Percentiles rank a stretch among this genome's conserved stretches.
phyloP scores from a whole-genome alignment of 2,888 invertebrate genomes.

The Deroplatys truncata region DNA sequence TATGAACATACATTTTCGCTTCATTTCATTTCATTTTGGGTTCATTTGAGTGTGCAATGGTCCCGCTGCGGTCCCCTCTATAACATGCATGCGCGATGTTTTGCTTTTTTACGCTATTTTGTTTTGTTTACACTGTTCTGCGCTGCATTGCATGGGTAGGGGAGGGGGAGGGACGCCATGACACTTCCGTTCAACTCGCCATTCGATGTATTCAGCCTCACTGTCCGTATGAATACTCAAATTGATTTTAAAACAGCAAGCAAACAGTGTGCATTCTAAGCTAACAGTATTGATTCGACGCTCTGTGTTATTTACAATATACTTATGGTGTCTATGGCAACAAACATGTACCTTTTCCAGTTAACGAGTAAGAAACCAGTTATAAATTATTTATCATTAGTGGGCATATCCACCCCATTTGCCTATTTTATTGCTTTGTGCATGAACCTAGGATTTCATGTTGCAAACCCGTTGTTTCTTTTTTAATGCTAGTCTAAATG shows the following conservation, averaged over 20 bases:
- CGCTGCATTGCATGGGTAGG: neutral
- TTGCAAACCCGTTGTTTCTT: too few species aligned
- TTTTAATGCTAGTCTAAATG: too few species aligned
- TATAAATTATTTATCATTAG: too few species aligned
- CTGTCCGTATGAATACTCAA: constrained; percentile 6
- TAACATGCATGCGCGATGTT: constrained; percentile 10
- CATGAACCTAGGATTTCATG: too few species aligned
- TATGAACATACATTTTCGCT: constrained; percentile 24
- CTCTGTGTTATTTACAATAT: neutral
- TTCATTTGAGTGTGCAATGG: constrained; percentile 23
- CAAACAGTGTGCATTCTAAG: neutral
- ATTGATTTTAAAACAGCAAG: constrained; percentile 10
- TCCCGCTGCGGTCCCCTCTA: constrained; percentile 16
- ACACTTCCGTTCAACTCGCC: neutral
- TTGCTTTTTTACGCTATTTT: constrained; percentile 16
- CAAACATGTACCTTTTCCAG: neutral
- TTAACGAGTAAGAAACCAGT: too few species aligned
- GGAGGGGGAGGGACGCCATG: neutral
- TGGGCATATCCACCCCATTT: too few species aligned
- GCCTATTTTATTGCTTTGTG: too few species aligned
- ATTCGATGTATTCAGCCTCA: neutral
- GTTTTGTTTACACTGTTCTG: constrained; percentile 18
- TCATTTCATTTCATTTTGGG: constrained; percentile 23
- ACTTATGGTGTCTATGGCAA: neutral
- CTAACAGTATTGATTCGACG: neutral